Conservation (phyloP, 1,140 invertebrate species). For the Drosophila guanche region DNA sequence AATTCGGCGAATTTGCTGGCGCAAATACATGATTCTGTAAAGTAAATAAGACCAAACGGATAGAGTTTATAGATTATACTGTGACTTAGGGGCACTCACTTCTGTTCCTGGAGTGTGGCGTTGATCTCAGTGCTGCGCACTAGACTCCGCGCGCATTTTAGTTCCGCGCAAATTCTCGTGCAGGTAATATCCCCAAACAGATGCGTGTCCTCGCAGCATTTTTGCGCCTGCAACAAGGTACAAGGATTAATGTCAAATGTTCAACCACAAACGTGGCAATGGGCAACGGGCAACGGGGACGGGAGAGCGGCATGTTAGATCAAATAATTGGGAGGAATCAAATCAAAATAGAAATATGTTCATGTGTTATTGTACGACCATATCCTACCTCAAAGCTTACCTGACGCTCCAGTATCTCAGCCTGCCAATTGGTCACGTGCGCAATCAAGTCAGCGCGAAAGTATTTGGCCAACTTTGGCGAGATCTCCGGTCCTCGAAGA, state of each 20-base stretch:
- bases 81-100: constrained; percentile 85
- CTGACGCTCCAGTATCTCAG: constrained; percentile 96
- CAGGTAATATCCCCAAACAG: constrained; percentile 93
- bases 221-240: constrained; percentile 87
- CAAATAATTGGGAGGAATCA: background rate
- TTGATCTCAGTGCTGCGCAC: constrained; percentile 98
- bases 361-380: background rate
- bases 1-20: constrained; percentile 94
- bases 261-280: constrained; percentile 7
- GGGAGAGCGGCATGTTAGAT: too few relatives aligned
- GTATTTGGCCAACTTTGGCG: constrained; percentile 95
- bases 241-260: background rate
- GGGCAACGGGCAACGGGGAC: too few relatives aligned
- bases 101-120: constrained; percentile 98
- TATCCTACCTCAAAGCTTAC: constrained; percentile 84
- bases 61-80: background rate
- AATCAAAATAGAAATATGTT: constrained; percentile 10
- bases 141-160: constrained; percentile 96
- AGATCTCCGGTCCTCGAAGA: constrained; percentile 87
- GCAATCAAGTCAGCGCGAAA: constrained; percentile 94
- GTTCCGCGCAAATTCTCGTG: constrained; percentile 96
- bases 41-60: background rate
- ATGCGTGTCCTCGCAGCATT: constrained; percentile 93
- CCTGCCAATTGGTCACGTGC: constrained; percentile 96
- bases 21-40: constrained; percentile 93